Evolutionary conservation across 2,113 vertebrate genomes (phyloP), one percentile per base, ranked within the genome.

Genomic region (Dipodomys merriami): DNA sequence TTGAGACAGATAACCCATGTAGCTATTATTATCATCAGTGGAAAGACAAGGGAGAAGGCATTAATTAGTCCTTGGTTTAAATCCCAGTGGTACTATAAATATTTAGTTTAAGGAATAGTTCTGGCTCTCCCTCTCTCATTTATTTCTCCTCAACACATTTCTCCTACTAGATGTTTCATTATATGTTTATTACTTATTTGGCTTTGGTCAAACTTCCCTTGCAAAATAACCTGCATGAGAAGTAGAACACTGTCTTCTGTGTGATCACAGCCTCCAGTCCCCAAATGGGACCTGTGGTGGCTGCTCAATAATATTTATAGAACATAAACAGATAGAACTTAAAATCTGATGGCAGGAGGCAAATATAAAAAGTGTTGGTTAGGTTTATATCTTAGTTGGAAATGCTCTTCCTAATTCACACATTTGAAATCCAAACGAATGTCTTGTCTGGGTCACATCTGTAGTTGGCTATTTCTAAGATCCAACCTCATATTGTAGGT

Each of bases 41-140:
- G 67, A 90, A 84, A 89, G 33, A 93, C 77, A 81, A 69, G 6
- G 44, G 62, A 67, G 86, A 93, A 84, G 46, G 83, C 71, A 79
- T 90, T 92, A 86, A 83, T 81, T 84, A 92, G 67, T 73, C 44
- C 57, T 94, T 81, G 68, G 49, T 80, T 90, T 94, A 77, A 83
- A 78, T 90, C 29, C 65, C 57, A 77, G 35, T 35, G 57, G 16
- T 11, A 72, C 7, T 10, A 53, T 89, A 91, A 96, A 95, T 96
- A 93, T 91, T 94, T 95, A 86, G 35, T 87, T 93, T 93, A 87
- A 90, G 46, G n/a, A 93, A 67, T 91, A 83, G 30, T 77, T 89
- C 30, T 91, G 19, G 44, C 22, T 91, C 57, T 93, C 35, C 1
- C 44, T 76, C 49, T 10, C 39, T 69, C n/a, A 23, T 80, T 72